These are phyloP conservation scores for Hydropsyche tenuis DNA, from an alignment of 1,140 invertebrate species.

Conservation along the genomic window DNA sequence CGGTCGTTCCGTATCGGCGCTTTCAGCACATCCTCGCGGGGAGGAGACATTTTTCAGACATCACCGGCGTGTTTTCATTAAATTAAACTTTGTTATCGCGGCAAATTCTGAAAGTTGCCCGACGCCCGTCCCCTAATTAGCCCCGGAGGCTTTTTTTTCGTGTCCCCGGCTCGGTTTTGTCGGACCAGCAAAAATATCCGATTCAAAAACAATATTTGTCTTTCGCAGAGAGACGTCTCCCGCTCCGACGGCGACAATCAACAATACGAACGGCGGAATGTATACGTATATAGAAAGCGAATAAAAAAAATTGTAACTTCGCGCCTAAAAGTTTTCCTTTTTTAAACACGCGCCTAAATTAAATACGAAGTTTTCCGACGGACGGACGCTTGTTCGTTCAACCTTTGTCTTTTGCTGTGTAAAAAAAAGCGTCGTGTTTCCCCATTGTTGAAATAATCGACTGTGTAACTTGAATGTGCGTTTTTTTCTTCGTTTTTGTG, in stretches of 20 bases:
- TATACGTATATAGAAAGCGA: too few relatives aligned
- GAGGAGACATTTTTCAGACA: too few relatives aligned
- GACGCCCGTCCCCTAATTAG: slow-evolving; percentile 7
- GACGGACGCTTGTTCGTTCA: too few relatives aligned
- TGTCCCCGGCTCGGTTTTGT: neutral
- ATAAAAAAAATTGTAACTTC: too few relatives aligned
- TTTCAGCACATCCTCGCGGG: neutral
- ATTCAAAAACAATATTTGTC: slow-evolving; percentile 22
- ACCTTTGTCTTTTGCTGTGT: too few relatives aligned
- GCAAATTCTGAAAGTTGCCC: slow-evolving; percentile 15
- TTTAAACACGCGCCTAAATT: too few relatives aligned
- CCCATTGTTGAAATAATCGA: too few relatives aligned
- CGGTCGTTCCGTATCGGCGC: slow-evolving; percentile 3
- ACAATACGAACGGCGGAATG: neutral
- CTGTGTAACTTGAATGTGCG: too few relatives aligned
- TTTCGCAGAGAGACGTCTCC: neutral
- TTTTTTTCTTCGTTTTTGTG: too few relatives aligned
- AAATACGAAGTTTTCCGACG: too few relatives aligned
- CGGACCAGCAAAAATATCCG: neutral
- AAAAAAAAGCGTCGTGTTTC: too few relatives aligned
- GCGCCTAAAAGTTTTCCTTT: too few relatives aligned
- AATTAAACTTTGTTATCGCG: slow-evolving; percentile 34
- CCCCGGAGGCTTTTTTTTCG: slow-evolving; percentile 19
- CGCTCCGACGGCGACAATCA: slow-evolving; percentile 1
- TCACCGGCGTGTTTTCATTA: slow-evolving; percentile 27